Conservation (phyloP, 1,140 invertebrate species). For the Procambarus clarkii region DNA sequence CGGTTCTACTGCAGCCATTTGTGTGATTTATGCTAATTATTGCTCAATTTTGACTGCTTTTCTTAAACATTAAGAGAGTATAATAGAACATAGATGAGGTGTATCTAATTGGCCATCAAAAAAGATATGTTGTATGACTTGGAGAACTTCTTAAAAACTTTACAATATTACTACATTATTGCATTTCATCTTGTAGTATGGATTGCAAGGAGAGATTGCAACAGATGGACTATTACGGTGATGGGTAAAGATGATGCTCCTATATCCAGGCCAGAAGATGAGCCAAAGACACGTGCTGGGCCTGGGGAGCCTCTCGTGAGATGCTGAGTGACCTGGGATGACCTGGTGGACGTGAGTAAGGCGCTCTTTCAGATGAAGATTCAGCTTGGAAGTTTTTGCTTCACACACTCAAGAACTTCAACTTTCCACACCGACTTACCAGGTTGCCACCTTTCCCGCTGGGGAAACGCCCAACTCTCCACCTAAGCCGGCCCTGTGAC, state of each 20-base stretch:
- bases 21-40: neutral
- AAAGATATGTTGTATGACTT: neutral
- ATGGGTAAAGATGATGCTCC: neutral
- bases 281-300: neutral
- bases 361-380: conserved; percentile 26
- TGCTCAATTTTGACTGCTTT: neutral
- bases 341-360: conserved; percentile 25
- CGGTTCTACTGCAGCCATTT: neutral
- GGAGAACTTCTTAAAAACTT: neutral
- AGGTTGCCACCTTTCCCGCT: conserved; percentile 38
- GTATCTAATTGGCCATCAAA: neutral
- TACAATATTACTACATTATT: neutral
- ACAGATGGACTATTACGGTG: neutral
- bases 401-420: conserved; percentile 41
- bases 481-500: conserved; percentile 29
- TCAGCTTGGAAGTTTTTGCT: conserved; percentile 23
- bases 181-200: neutral
- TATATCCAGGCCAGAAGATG: neutral
- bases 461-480: conserved; percentile 37
- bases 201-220: neutral
- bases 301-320: neutral
- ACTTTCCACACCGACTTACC: conserved; percentile 40
- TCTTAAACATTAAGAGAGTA: neutral
- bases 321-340: conserved; percentile 29
- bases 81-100: neutral